Evolutionary conservation across 2,113 vertebrate genomes (phyloP).

Genomic region (Nerophis lumbriciformis): DNA sequence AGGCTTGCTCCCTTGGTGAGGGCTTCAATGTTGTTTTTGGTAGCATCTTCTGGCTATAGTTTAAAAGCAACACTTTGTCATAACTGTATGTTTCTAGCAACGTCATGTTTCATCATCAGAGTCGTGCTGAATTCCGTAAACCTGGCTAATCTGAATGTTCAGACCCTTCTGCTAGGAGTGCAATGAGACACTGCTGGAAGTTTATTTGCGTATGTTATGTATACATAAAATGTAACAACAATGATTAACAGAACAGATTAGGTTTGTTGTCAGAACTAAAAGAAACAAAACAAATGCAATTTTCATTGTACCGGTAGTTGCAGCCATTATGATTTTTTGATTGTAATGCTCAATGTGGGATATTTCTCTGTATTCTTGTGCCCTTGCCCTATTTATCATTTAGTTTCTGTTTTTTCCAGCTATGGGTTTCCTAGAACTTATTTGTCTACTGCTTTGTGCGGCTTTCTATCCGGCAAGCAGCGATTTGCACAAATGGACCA

Average conservation of each 20-base stretch:
- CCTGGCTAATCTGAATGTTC: neutral
- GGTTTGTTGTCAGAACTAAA: no score
- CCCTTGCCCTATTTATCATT: neutral
- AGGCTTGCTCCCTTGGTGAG: neutral
- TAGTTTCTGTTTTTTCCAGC: constrained; percentile 1
- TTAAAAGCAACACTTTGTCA: neutral
- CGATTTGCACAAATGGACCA: constrained; percentile 70
- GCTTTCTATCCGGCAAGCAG: constrained; percentile 10
- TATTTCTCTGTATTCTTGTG: neutral
- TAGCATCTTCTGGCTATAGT: constrained; percentile 45
- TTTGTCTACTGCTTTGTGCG: constrained; percentile 67
- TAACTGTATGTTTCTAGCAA: neutral
- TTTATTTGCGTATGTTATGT: neutral
- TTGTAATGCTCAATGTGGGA: no score
- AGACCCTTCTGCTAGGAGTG: no score
- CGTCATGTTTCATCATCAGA: no score
- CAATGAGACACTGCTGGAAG: no score
- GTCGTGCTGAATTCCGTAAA: neutral
- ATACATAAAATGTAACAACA: no score
- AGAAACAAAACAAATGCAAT: no score
- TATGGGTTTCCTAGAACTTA: constrained; percentile 66
- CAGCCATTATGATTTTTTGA: no score
- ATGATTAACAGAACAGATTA: no score
- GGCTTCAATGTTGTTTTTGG: neutral
- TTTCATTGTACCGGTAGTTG: no score